Evolutionary conservation across 2,797 vertebrate genomes (phyloP).

Genomic region (Astyanax mexicanus): DNA sequence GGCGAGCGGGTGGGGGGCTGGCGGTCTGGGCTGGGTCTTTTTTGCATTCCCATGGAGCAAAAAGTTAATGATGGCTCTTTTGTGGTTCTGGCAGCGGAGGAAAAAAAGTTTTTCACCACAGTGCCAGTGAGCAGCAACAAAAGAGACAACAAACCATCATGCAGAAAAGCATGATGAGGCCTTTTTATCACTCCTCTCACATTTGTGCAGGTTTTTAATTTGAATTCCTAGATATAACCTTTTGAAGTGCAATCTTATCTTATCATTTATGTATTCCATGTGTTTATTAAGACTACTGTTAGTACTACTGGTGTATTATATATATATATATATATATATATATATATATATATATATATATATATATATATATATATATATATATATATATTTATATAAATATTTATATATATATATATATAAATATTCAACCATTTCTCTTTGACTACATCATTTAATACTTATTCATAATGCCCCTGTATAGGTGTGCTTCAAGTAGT

Average conservation of each 20-base stretch:
- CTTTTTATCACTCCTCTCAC: constrained; percentile 48
- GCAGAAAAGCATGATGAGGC: constrained; percentile 50
- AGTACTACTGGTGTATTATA: no score
- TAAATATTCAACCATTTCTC: no score
- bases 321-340: no score
- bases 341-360: no score
- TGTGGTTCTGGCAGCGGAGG: constrained; percentile 53
- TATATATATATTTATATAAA: no score
- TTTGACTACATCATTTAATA: no score
- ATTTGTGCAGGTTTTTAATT: not conserved
- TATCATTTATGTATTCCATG: not conserved
- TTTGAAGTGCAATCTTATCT: not conserved
- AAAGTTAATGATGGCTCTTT: constrained; percentile 83
- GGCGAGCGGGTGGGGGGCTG: constrained; percentile 38
- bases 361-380: no score
- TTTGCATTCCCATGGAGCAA: constrained; percentile 81
- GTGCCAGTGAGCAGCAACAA: constrained; percentile 75
- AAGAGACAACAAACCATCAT: constrained; percentile 48
- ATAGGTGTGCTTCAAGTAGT: no score
- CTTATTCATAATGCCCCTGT: no score
- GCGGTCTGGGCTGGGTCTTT: constrained; percentile 62
- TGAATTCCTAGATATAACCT: not conserved
- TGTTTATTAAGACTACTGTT: not conserved
- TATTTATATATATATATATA: no score
- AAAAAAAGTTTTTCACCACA: constrained; percentile 69